These are phyloP conservation scores for Trichoplusia ni DNA, from an alignment of 1,140 invertebrate genomes.

Conservation along the genomic window DNA sequence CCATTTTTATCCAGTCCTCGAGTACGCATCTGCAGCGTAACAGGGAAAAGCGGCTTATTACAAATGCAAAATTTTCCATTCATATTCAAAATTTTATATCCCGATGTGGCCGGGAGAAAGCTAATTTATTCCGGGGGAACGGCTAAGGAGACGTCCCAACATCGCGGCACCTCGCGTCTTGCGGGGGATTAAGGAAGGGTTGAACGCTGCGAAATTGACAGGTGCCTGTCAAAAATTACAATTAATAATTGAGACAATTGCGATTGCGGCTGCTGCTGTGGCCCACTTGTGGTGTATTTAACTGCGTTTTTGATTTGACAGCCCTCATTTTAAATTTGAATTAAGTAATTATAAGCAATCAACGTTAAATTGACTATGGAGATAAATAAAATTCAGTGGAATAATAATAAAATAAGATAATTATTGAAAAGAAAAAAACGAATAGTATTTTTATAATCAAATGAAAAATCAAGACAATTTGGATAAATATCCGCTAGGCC, in stretches of 20 bases:
- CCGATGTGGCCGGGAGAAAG: conserved; percentile 83
- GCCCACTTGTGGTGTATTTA: conserved; percentile 16
- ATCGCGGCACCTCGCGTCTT: conserved; percentile 69
- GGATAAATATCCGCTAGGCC: conserved; percentile 10
- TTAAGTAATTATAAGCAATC: not conserved
- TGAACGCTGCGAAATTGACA: conserved; percentile 77
- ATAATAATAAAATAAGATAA: too few species aligned
- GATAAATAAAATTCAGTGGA: too few species aligned
- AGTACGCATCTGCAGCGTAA: conserved; percentile 74
- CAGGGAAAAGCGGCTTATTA: conserved; percentile 84
- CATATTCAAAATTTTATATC: conserved; percentile 95
- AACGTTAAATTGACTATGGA: not conserved
- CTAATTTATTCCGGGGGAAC: conserved; percentile 84
- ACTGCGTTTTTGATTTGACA: conserved; percentile 34
- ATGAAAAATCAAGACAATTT: not conserved
- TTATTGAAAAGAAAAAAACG: too few species aligned
- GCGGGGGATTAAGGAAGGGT: conserved; percentile 78
- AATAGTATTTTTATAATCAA: not conserved
- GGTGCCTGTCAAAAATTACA: conserved; percentile 80
- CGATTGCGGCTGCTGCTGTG: conserved; percentile 41
- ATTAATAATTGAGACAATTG: conserved; percentile 78
- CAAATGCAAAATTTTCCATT: conserved; percentile 92
- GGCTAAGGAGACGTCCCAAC: conserved; percentile 69
- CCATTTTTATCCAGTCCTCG: conserved; percentile 72
- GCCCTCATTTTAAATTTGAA: conserved; percentile 10